These are phyloP conservation scores for Camptogramma bilineatum DNA, from an alignment of 2,888 invertebrate species.

Conservation along the genomic window DNA sequence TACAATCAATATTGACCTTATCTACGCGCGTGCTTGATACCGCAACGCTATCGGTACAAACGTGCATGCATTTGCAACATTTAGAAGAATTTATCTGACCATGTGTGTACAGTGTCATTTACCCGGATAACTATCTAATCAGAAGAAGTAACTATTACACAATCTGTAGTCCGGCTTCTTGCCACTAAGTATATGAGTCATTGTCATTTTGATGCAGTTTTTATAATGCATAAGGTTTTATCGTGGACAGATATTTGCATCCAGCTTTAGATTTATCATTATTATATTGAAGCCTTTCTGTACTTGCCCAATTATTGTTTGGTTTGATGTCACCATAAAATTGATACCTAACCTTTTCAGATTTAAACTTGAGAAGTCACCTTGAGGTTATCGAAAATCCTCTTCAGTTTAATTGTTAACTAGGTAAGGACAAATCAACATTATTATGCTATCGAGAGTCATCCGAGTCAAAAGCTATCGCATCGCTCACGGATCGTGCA, in stretches of 20 bases:
- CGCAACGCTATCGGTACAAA: slow-evolving; percentile 28
- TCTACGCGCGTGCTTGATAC: slow-evolving; percentile 34
- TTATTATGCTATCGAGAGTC: slow-evolving; percentile 27
- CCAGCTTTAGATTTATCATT: not conserved
- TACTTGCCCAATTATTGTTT: not conserved
- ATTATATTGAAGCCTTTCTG: not conserved
- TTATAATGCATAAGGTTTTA: not conserved
- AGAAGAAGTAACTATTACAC: not conserved
- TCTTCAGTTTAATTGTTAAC: slow-evolving; percentile 7
- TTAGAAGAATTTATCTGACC: slow-evolving; percentile 7
- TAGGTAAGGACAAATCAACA: slow-evolving; percentile 19
- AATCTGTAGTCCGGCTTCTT: not conserved
- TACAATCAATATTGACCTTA: slow-evolving; percentile 29
- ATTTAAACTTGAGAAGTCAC: slow-evolving; percentile 19
- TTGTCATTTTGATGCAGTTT: not conserved
- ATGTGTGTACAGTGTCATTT: slow-evolving; percentile 17
- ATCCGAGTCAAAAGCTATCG: slow-evolving; percentile 37
- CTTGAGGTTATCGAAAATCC: slow-evolving; percentile 24
- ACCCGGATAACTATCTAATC: slow-evolving; percentile 13
- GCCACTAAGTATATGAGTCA: not conserved
- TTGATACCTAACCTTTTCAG: not conserved
- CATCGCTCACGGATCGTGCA: slow-evolving; percentile 6
- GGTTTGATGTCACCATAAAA: not conserved
- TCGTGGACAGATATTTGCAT: too few species aligned
- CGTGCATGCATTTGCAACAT: slow-evolving; percentile 24